A percentile compares a stretch with the other conserved stretches of the same genome.
Conservation (phyloP, 1,140 invertebrate species). For the Dendroctonus ponderosae region DNA sequence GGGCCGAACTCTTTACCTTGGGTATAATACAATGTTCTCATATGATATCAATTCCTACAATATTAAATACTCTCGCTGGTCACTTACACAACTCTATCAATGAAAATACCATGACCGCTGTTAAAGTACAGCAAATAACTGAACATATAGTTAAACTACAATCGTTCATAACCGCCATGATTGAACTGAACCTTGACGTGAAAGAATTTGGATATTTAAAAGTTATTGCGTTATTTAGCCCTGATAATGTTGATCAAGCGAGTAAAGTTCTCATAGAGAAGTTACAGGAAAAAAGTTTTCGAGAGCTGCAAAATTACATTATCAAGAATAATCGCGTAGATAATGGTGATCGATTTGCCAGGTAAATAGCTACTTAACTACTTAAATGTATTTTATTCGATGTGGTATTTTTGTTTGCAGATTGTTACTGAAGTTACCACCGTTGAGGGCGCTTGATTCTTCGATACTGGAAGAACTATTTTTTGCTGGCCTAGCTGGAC, state of each 20-base stretch:
- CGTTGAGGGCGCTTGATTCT: constrained; percentile 74
- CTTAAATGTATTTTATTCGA: neutral
- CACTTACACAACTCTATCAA: constrained; percentile 65
- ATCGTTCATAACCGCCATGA: constrained; percentile 76
- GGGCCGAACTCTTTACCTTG: constrained; percentile 91
- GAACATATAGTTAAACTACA: constrained; percentile 82
- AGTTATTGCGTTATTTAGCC: constrained; percentile 78
- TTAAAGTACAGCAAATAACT: constrained; percentile 73
- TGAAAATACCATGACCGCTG: constrained; percentile 70
- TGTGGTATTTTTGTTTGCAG: constrained; percentile 33
- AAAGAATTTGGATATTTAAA: constrained; percentile 90
- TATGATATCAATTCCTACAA: constrained; percentile 75
- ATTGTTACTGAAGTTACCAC: constrained; percentile 70
- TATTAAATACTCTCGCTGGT: constrained; percentile 78
- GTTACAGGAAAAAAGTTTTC: constrained; percentile 72
- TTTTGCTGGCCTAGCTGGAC: constrained; percentile 88
- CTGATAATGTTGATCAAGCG: constrained; percentile 53
- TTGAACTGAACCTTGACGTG: constrained; percentile 73
- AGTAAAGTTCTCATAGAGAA: constrained; percentile 56
- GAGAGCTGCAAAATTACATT: constrained; percentile 65
- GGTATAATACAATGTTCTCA: constrained; percentile 87
- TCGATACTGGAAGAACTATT: constrained; percentile 88
- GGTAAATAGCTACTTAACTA: constrained; percentile 42
- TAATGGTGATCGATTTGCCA: constrained; percentile 60
- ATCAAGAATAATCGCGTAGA: constrained; percentile 53